phyloP scores from a whole-genome alignment of 2,888 invertebrate genomes.

The Diadegma fenestrale region DNA sequence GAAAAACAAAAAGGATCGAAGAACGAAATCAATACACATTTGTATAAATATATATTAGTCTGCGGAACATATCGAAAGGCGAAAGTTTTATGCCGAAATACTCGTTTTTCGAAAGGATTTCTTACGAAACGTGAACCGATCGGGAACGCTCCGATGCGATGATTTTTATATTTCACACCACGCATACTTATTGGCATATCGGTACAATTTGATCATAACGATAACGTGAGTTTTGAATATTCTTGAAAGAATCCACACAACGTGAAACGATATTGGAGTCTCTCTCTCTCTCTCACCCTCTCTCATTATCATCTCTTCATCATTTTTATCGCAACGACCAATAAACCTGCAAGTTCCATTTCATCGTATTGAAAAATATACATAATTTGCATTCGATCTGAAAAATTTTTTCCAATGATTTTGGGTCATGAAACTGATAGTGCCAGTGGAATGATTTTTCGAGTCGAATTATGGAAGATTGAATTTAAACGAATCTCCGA shows the following conservation, averaged over 20 bases:
- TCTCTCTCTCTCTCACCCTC: background rate
- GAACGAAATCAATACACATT: constrained; percentile 58
- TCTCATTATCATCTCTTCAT: background rate
- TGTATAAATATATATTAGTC: constrained; percentile 9
- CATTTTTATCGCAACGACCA: background rate
- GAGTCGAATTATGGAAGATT: background rate
- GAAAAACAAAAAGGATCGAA: constrained; percentile 38
- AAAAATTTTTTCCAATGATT: background rate
- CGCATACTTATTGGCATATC: constrained; percentile 25
- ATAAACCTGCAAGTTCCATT: background rate
- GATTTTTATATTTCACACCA: constrained; percentile 37
- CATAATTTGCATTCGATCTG: background rate
- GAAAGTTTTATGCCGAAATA: constrained; percentile 69
- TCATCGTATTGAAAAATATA: background rate
- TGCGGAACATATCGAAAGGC: constrained; percentile 67
- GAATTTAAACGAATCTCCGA: background rate
- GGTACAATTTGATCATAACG: constrained; percentile 13
- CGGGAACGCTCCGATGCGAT: constrained; percentile 39
- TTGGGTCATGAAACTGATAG: background rate
- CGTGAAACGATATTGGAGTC: background rate
- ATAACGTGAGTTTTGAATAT: constrained; percentile 32
- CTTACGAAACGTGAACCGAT: constrained; percentile 61
- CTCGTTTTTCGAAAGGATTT: constrained; percentile 66
- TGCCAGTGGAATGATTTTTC: background rate
- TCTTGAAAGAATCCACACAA: constrained; percentile 21